A percentile compares a stretch with the other conserved stretches of the same genome.
Evolutionary conservation across 2,113 vertebrate genomes (phyloP).

Genomic region (Bolborhynchus lineola): DNA sequence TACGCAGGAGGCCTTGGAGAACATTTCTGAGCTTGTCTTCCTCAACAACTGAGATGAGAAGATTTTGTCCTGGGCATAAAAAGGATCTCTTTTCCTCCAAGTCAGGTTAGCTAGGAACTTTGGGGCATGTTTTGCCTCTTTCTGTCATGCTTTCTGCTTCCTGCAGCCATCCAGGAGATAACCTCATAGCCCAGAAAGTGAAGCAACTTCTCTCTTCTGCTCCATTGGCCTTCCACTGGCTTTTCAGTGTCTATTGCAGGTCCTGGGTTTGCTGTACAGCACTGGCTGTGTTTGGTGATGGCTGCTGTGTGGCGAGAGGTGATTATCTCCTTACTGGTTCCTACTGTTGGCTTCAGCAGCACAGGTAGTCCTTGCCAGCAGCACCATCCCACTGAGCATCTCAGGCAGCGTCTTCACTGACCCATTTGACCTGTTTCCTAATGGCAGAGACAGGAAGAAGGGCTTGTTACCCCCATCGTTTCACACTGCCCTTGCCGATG

Average conservation of each 20-base stretch:
- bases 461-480: neutral
- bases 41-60: neutral
- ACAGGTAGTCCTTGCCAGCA: neutral
- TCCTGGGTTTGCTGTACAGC: neutral
- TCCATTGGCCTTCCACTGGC: neutral
- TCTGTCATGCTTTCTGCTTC: neutral
- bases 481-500: neutral
- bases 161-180: rapidly evolving
- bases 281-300: neutral
- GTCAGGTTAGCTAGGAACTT: neutral
- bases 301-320: neutral
- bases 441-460: neutral
- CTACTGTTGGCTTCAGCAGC: neutral
- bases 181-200: neutral
- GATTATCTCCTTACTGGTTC: neutral
- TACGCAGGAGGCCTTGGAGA: neutral
- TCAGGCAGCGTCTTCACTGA: neutral
- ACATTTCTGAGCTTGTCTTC: neutral
- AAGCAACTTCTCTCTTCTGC: neutral
- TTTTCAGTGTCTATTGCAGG: neutral
- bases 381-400: rapidly evolving
- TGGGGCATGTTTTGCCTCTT: neutral
- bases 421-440: neutral
- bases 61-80: neutral
- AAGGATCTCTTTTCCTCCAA: neutral